These are phyloP conservation scores for Allygus modestus DNA, from an alignment of 2,888 invertebrate species.

Conservation along the genomic window DNA sequence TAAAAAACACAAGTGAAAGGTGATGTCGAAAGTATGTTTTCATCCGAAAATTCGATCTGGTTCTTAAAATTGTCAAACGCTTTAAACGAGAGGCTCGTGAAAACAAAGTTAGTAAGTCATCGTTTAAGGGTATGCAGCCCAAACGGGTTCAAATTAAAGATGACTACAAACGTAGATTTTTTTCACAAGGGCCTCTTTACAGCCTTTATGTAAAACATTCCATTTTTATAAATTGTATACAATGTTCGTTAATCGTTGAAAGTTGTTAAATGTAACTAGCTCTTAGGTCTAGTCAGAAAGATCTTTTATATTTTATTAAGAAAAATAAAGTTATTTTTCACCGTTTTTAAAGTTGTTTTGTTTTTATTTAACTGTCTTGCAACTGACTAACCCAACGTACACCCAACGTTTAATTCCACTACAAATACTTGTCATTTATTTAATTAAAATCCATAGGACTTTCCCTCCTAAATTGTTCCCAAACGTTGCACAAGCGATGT, in stretches of 20 bases:
- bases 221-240: not conserved
- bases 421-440: too few relatives aligned
- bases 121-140: not conserved
- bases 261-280: conserved; percentile 32
- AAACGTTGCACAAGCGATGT: too few relatives aligned
- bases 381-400: not conserved
- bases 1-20: not conserved
- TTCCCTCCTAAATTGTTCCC: too few relatives aligned
- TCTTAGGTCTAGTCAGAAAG: conserved; percentile 35
- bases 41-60: not conserved
- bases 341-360: conserved; percentile 27
- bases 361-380: conserved; percentile 25
- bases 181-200: conserved; percentile 43
- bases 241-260: not conserved
- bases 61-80: not conserved
- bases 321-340: conserved; percentile 34
- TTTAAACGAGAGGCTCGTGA: conserved; percentile 14
- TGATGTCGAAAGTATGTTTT: not conserved
- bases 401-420: not conserved
- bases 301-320: conserved; percentile 38
- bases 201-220: conserved; percentile 41
- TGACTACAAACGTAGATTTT: not conserved
- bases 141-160: not conserved
- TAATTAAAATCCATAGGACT: too few relatives aligned
- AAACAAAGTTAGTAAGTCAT: not conserved